phyloP scores from a whole-genome alignment of 2,113 vertebrate genomes.

The Pollachius pollachius region DNA sequence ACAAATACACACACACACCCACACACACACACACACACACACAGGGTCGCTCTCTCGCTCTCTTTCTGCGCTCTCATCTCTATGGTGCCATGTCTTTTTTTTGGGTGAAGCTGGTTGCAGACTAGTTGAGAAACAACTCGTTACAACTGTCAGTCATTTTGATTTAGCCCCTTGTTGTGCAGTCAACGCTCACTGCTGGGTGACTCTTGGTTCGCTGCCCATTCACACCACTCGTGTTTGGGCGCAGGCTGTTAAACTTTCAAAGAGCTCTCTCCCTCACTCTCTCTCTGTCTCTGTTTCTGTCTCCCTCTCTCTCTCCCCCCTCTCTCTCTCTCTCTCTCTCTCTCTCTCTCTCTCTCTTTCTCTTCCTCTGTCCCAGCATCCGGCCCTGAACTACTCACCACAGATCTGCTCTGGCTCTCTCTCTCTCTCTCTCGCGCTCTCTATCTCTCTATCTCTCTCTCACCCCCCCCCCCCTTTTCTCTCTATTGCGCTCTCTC shows the following conservation, averaged over 20 bases:
- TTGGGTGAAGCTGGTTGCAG: conserved; percentile 30
- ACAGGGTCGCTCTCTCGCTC: not conserved
- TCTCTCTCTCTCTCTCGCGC: not conserved
- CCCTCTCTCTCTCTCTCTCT: conserved; percentile 1
- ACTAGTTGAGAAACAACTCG: conserved; percentile 40
- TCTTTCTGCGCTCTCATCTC: conserved; percentile 55
- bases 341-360: conserved; percentile 54
- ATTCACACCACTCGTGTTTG: conserved; percentile 46
- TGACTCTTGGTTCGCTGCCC: conserved; percentile 15
- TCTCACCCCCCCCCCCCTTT: conserved; percentile 10
- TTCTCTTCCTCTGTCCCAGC: conserved; percentile 42
- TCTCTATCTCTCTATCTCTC: not conserved
- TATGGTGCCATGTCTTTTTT: conserved; percentile 24
- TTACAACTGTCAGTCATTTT: conserved; percentile 45
- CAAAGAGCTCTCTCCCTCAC: conserved; percentile 32
- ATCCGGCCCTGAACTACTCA: conserved; percentile 56
- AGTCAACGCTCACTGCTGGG: conserved; percentile 8
- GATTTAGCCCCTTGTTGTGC: conserved; percentile 12
- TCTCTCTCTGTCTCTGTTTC: conserved; percentile 21
- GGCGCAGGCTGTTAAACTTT: conserved; percentile 34
- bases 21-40: conserved; percentile 37
- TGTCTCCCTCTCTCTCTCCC: not conserved
- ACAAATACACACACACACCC: not conserved
- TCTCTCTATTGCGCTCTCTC: not conserved
- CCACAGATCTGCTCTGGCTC: conserved; percentile 62